Percentiles rank a stretch among this genome's conserved stretches.
These are phyloP conservation scores for Philopedon plagiatum DNA, from an alignment of 2,888 invertebrate species.

Conservation along the genomic window DNA sequence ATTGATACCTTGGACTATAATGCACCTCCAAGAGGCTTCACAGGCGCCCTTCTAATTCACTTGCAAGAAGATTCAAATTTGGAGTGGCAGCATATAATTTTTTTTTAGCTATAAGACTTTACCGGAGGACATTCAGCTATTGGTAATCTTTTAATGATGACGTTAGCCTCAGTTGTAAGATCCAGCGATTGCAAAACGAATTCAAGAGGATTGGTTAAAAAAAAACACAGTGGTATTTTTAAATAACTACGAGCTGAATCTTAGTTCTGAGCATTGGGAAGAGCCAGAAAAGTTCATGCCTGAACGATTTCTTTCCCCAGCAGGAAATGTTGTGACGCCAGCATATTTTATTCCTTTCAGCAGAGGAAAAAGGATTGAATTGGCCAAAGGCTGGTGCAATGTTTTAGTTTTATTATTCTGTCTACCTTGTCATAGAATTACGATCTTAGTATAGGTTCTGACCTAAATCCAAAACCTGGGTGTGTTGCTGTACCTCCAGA, in stretches of 20 bases:
- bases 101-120: slow-evolving; percentile 90
- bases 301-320: slow-evolving; percentile 76
- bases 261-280: slow-evolving; percentile 81
- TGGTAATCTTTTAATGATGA: slow-evolving; percentile 86
- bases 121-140: slow-evolving; percentile 91
- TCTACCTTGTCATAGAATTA: slow-evolving; percentile 81
- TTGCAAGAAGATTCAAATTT: slow-evolving; percentile 73
- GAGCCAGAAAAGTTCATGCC: slow-evolving; percentile 82
- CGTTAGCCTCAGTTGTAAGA: slow-evolving; percentile 79
- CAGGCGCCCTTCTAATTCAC: slow-evolving; percentile 83
- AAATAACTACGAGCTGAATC: slow-evolving; percentile 87
- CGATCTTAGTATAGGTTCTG: slow-evolving; percentile 74
- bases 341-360: slow-evolving; percentile 88
- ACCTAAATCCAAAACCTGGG: slow-evolving; percentile 75
- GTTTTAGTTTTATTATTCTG: slow-evolving; percentile 82
- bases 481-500: slow-evolving; percentile 84
- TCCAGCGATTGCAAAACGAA: slow-evolving; percentile 75
- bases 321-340: slow-evolving; percentile 71
- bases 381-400: slow-evolving; percentile 84
- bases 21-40: slow-evolving; percentile 80
- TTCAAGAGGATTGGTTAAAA: slow-evolving; percentile 81
- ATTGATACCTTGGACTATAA: slow-evolving; percentile 72
- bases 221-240: slow-evolving; percentile 87
- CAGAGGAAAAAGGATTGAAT: slow-evolving; percentile 89
- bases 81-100: slow-evolving; percentile 84